These are phyloP conservation scores for Connochaetes taurinus DNA, from an alignment of 2,113 vertebrate species.

Conservation along the genomic window DNA sequence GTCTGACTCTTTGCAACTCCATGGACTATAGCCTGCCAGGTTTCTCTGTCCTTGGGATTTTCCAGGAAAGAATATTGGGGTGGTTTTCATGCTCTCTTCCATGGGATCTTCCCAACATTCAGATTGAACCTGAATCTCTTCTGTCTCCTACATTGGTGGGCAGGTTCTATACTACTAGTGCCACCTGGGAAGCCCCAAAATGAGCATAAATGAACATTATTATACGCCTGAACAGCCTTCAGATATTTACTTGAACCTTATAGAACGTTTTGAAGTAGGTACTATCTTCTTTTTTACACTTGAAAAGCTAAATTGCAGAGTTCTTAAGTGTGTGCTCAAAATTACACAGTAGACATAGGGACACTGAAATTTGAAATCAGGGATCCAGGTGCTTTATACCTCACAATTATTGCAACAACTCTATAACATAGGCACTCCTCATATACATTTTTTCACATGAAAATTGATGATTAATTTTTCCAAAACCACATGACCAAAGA, in stretches of 20 bases:
- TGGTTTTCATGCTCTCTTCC: background rate
- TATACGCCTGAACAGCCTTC: background rate
- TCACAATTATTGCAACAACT: background rate
- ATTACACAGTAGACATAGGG: background rate
- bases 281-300: background rate
- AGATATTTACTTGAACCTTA: background rate
- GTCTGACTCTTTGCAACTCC: rapidly evolving
- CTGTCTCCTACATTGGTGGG: background rate
- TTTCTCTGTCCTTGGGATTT: background rate
- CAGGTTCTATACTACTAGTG: background rate
- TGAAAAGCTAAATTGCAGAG: background rate
- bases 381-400: background rate
- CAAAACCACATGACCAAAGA: background rate
- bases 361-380: background rate
- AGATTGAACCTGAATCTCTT: background rate
- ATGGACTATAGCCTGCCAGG: background rate
- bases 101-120: background rate
- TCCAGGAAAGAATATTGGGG: background rate
- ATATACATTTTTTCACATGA: background rate
- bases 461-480: background rate
- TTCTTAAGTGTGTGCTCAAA: background rate
- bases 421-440: background rate
- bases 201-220: background rate
- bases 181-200: background rate
- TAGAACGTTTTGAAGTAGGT: background rate